Evolutionary conservation across 2,797 vertebrate species (phyloP), one percentile per base, ranked within the genome.

Genomic region (Rhincodon typus): DNA sequence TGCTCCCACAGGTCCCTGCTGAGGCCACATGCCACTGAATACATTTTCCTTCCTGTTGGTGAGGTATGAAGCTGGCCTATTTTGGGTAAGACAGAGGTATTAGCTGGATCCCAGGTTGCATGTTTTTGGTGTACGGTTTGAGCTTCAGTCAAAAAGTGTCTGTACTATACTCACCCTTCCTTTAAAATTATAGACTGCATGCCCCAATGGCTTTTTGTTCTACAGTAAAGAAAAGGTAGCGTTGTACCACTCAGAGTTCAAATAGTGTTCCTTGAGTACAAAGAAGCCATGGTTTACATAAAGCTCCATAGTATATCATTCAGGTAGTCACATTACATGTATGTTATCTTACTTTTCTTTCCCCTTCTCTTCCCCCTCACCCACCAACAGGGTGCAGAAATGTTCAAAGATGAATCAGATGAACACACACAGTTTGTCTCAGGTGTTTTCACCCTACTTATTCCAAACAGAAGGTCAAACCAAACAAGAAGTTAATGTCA

Each of bases 391-490:
- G 97, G 98, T 99, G 96, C 98, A 99, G 96, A 98, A 98, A 96
- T 99, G 99, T 96, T 99, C 98, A 90, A 98, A 98, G 97, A 98
- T 99, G 96, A 99, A 99, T 97, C 98, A 97, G 94, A 99, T 99
- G 99, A 97, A 97, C 8, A 97, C 98, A 57, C 97, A 97, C 72
- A 98, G 97, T 96, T 98, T 99, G 97, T 99, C 99, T 0, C 96
- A 97, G 69, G 98, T 98, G n/a, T 99, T 99, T 97, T 99, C 99
- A 19, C 98, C 98, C 66, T 99, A 98, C 97, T 97, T 99, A 94
- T 99, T 99, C 98, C 99, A 99, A 97, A 99, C 99, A 0, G 98
- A 97, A 95, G 99, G 99, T 96, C 98, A 98, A 96, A 99, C 98
- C 62, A 97, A 97, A 34, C 98, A 98, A 97, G 99, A 99, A 97